Evolutionary conservation across 2,888 invertebrate genomes (phyloP), one percentile per base, ranked within the genome.

Genomic region (Microctonus hyperodae): DNA sequence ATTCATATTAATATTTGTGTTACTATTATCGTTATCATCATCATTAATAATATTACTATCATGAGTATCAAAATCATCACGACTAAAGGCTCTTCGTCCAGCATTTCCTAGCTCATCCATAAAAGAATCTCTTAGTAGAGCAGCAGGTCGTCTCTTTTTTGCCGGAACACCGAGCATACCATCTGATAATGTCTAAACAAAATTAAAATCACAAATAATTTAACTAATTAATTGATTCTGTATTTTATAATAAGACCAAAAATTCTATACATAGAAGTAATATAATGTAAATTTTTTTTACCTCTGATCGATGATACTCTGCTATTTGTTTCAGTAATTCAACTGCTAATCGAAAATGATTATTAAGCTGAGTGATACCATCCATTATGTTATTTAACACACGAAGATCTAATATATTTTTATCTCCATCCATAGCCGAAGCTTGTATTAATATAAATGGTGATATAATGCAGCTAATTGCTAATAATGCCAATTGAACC

Each of bases 1-100:
- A 40, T 67, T 69, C 10, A 59, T 37, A 28, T 68, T 68, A 16
- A 48, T 51, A 58, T 66, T 70, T 35, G 62, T 62, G 51, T 63
- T 62, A 40, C 58, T 62, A 35, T 67, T 53, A 11, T 70, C 28
- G 0, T 69, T 35, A 1, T 64, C 48, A 13, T 69, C 51, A 9
- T 7, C 33, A 25, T 57, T 35, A 22, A 62, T n/a, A 1, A 59
- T 35, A 22, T 60, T 16, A 11, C n/a, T n/a, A 3, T 44, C 25
- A 4, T 63, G 31, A 9, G 20, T 5, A 10, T 37, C n/a, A 48
- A 2, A 16, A 48, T 25, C 11, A 28, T 31, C 22, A 3, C 11
- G 13, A 13, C 25, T 11, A 7, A 31, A 40, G 5, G 55, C 16
- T 64, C 50, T 28, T 22, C 61, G 61, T 33, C 16, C 50, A 11